These are phyloP conservation scores for Aphrocallistes beatrix DNA, from an alignment of 37 sponge, comb jelly and placozoan genomes.

Conservation along the genomic window DNA sequence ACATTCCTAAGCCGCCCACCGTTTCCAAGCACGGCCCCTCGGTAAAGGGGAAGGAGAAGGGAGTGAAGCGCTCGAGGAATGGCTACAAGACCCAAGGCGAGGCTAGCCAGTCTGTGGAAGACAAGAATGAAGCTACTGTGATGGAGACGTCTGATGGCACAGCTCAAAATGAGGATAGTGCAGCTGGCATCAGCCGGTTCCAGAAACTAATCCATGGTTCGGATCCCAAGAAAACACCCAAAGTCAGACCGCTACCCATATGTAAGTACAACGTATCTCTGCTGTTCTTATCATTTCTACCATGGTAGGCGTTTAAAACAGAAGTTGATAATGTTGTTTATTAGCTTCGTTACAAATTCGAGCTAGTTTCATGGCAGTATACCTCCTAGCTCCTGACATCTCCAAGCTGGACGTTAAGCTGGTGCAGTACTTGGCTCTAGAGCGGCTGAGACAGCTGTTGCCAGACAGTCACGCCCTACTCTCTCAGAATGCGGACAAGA, in stretches of 20 bases:
- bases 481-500: neutral
- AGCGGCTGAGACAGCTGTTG: conserved; percentile 56
- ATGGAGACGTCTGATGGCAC: neutral
- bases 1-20: too few relatives aligned
- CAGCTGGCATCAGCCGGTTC: neutral
- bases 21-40: neutral
- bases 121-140: too few relatives aligned
- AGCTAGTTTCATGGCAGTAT: too few relatives aligned
- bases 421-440: conserved; percentile 44
- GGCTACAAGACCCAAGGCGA: neutral
- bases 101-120: neutral
- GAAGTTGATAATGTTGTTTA: too few relatives aligned
- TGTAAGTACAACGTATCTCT: too few relatives aligned
- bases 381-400: conserved; percentile 47
- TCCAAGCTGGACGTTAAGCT: conserved; percentile 26
- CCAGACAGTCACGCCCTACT: neutral
- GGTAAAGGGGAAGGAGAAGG: neutral
- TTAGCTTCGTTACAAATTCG: too few relatives aligned
- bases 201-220: too few relatives aligned
- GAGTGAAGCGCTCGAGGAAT: neutral
- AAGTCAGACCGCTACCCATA: conserved; percentile 5
- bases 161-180: neutral
- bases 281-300: too few relatives aligned
- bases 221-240: neutral
- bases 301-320: too few relatives aligned